These are phyloP conservation scores for Pyrocoelia pectoralis DNA, from an alignment of 2,888 invertebrate species.

Conservation along the genomic window DNA sequence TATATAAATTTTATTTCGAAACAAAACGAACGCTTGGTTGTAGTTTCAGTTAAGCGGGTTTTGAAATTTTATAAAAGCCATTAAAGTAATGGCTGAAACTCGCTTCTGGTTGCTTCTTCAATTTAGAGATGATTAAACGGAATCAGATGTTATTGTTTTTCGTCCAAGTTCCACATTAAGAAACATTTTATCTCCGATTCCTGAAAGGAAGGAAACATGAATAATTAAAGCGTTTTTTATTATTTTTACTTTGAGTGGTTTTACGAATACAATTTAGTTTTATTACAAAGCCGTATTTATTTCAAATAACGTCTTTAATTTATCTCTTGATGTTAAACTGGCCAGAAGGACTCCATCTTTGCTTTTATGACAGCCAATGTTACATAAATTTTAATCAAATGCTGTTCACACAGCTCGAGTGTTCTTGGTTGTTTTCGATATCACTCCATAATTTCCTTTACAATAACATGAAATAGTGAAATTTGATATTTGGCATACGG, in stretches of 20 bases:
- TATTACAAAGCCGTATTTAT: neutral
- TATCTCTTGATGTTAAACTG: no score
- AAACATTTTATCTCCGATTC: neutral
- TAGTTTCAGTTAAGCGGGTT: neutral
- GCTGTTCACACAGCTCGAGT: no score
- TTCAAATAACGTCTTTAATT: no score
- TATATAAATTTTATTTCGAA: neutral
- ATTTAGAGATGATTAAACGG: neutral
- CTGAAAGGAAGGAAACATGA: neutral
- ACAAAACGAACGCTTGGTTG: neutral
- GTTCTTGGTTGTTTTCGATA: no score
- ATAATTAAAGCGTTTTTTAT: neutral
- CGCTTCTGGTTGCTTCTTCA: neutral
- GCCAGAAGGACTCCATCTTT: no score
- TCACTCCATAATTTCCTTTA: no score
- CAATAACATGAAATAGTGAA: no score
- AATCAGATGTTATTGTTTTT: neutral
- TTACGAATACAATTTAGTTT: neutral
- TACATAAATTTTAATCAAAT: no score
- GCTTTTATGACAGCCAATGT: no score
- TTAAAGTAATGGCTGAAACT: neutral
- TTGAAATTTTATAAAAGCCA: slow-evolving; percentile 1
- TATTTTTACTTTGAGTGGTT: neutral
- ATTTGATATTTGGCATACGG: no score
- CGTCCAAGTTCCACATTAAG: neutral